A percentile compares a stretch with the other conserved stretches of the same genome.
phyloP scores from a whole-genome alignment of 2,113 vertebrate species.

The Narcine bancroftii region DNA sequence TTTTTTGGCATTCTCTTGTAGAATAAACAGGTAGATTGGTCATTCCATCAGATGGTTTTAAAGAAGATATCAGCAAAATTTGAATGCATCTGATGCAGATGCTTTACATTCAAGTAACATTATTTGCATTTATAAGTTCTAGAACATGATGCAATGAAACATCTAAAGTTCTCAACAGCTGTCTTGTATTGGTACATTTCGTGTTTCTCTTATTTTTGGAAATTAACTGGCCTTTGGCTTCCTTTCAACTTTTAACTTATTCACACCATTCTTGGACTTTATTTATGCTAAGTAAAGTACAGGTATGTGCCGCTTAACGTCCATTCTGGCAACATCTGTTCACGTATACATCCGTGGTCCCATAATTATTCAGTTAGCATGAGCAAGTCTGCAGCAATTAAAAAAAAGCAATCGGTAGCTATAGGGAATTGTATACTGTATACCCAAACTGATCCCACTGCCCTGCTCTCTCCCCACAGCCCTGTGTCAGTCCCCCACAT shows the following conservation, averaged over 20 bases:
- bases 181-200: constrained; percentile 24
- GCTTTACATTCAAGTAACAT: not conserved
- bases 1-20: not conserved
- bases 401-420: too few relatives aligned
- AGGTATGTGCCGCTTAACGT: too few relatives aligned
- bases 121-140: not conserved
- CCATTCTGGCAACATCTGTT: too few relatives aligned
- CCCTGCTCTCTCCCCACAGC: too few relatives aligned
- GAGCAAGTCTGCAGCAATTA: too few relatives aligned
- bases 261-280: not conserved
- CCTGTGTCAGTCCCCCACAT: too few relatives aligned
- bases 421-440: too few relatives aligned
- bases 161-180: not conserved
- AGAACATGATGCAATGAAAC: too few relatives aligned
- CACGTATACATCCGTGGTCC: too few relatives aligned
- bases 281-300: not conserved
- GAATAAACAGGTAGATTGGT: not conserved
- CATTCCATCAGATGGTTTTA: not conserved
- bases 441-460: too few relatives aligned
- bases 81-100: not conserved
- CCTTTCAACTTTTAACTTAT: constrained; percentile 3
- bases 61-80: not conserved
- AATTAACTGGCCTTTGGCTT: not conserved
- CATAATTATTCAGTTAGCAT: too few relatives aligned
- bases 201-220: not conserved